A percentile compares a stretch with the other conserved stretches of the same genome.
phyloP scores from a whole-genome alignment of 2,797 vertebrate genomes.

The Sebastolobus altivelis region DNA sequence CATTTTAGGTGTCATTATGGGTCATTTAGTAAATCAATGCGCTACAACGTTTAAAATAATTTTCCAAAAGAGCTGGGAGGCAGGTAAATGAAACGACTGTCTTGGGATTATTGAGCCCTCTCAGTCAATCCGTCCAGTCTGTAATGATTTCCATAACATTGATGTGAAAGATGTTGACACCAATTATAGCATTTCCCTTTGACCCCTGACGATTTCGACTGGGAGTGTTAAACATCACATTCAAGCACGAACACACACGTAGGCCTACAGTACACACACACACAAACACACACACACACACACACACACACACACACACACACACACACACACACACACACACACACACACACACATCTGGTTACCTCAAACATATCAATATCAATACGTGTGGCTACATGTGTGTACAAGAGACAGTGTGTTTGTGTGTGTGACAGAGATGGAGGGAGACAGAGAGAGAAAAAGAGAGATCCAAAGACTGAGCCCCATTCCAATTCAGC shows the following conservation, averaged over 20 bases:
- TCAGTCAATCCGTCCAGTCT: conserved; percentile 65
- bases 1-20: conserved; percentile 54
- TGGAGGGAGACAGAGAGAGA: conserved; percentile 5
- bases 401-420: background rate
- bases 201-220: conserved; percentile 53
- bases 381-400: conserved; percentile 1
- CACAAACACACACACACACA: background rate
- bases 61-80: conserved; percentile 63
- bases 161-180: conserved; percentile 72
- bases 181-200: conserved; percentile 70
- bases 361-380: conserved; percentile 44
- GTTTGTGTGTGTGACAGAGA: conserved; percentile 45
- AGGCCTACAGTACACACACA: background rate
- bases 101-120: conserved; percentile 62
- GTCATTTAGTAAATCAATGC: conserved; percentile 80
- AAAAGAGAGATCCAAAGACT: conserved; percentile 47
- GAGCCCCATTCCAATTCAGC: conserved; percentile 63
- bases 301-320: background rate
- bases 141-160: conserved; percentile 73
- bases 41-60: conserved; percentile 73
- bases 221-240: conserved; percentile 40
- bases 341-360: background rate
- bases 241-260: conserved; percentile 3
- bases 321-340: background rate
- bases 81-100: conserved; percentile 62